Evolutionary conservation across 64 coral and sea anemone genomes (phyloP).

Genomic region (Actinia equina): DNA sequence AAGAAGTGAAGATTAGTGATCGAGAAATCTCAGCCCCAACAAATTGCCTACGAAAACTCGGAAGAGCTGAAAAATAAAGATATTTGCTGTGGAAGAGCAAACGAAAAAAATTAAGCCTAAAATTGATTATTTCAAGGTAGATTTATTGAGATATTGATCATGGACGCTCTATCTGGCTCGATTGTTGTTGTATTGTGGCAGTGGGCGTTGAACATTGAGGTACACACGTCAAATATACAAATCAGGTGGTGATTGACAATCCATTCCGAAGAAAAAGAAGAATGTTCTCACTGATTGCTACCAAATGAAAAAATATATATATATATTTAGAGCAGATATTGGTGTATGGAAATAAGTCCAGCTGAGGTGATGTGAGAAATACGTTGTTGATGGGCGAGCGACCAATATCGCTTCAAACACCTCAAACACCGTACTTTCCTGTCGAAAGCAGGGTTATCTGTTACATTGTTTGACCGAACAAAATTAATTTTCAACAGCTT

Average conservation of each 20-base stretch:
- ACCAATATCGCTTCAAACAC: constrained; percentile 15
- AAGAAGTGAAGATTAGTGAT: constrained; percentile 2
- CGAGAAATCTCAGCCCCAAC: neutral
- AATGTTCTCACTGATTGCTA: neutral
- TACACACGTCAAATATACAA: neutral
- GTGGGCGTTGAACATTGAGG: neutral
- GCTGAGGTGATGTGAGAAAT: neutral
- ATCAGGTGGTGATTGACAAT: constrained; percentile 5
- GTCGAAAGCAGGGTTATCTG: neutral
- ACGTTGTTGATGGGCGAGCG: neutral
- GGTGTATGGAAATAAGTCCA: neutral
- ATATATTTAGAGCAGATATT: neutral
- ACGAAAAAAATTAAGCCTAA: neutral
- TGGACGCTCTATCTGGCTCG: neutral
- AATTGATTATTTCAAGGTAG: constrained; percentile 18
- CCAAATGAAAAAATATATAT: neutral
- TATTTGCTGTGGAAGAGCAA: neutral
- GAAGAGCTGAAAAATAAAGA: neutral
- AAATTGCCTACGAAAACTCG: neutral
- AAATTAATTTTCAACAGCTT: constrained; percentile 17
- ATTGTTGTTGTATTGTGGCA: neutral
- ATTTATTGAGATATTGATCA: constrained; percentile 4
- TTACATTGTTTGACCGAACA: neutral
- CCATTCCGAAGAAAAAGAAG: neutral
- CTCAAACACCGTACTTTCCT: constrained; percentile 2